Base-by-base conservation (phyloP, 2,113 vertebrate species). In the Pogona vitticeps region DNA sequence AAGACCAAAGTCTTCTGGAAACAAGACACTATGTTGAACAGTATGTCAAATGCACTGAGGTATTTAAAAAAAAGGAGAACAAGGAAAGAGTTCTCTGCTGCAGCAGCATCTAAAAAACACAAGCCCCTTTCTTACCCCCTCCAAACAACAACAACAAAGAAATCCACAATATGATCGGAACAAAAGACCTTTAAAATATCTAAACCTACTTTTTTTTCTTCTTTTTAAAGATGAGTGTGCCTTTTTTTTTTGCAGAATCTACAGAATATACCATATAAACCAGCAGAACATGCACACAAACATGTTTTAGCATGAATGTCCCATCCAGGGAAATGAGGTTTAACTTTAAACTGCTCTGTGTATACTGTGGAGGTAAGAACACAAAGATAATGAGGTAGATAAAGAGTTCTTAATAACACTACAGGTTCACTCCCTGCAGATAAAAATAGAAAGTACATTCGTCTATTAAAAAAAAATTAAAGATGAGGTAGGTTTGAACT, bases 401-500 rank as follows among this genome's bases (percentile, higher is more conserved):
- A 82, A 76, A 96, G 94, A 94, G 95, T 95, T 92, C 63, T 97
- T 96, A 97, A 97, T 96, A 97, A 97, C 97, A 98, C 98, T 96
- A 98, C 97, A 97, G 98, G 98, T 96, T 98, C 97, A 95, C 97
- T 97, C 98, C 98, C 97, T 98, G 98, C 97, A 98, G 96, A 95
- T 95, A 96, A 95, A 95, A 86, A 80, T 77, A 68, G 85, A 61
- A 96, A 97, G 97, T 99, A 99, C 98, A 98, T 99, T 98, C 98
- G 98, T 98, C 98, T 98, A 97, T 96, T 52, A 6, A 52, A 52
- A 98, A 97, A 97, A 97, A 96, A 95, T 91, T 97, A 96, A 97
- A 97, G 97, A 98, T 98, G 98, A 99, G 98, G 98, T 99, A 99
- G 98, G 98, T 98, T 94, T 96, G 96, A 97, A 97, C 97, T 96